These are phyloP conservation scores for Nesoenas mayeri DNA, from an alignment of 2,113 vertebrate genomes.

Conservation along the genomic window DNA sequence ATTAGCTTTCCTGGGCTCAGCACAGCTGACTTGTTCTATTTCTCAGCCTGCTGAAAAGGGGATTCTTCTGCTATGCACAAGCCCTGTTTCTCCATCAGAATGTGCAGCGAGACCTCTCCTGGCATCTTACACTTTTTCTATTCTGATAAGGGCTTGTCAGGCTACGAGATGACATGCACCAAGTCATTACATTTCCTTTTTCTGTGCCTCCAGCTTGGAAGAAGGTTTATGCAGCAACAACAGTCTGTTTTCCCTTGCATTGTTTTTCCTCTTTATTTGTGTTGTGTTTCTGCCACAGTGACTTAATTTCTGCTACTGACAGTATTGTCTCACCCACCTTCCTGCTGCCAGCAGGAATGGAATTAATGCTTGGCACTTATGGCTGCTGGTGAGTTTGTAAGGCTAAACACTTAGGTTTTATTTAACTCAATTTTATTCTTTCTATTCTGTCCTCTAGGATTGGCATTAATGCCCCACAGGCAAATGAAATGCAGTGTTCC, in stretches of 20 bases:
- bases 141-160: conserved; percentile 6
- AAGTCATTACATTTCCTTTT: conserved; percentile 29
- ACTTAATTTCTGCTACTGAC: conserved; percentile 54
- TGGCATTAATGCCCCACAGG: conserved; percentile 30
- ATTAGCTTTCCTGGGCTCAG: neutral
- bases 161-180: conserved; percentile 3
- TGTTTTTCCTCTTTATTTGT: conserved; percentile 26
- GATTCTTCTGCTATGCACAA: neutral
- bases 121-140: neutral
- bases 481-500: conserved; percentile 21
- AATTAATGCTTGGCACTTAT: conserved; percentile 53
- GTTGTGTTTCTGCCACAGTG: conserved; percentile 55
- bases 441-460: conserved; percentile 13
- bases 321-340: conserved; percentile 43
- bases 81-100: neutral
- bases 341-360: conserved; percentile 53
- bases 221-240: conserved; percentile 24
- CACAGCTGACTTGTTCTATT: neutral
- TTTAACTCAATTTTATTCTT: conserved; percentile 50
- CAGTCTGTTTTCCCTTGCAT: conserved; percentile 19
- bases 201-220: conserved; percentile 11
- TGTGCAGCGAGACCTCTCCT: neutral
- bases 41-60: neutral
- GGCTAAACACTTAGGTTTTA: conserved; percentile 50
- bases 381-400: conserved; percentile 43